Evolutionary conservation across 1,140 invertebrate species (phyloP), one percentile per base, ranked within the genome.

Genomic region (Rhizoglyphus robini): DNA sequence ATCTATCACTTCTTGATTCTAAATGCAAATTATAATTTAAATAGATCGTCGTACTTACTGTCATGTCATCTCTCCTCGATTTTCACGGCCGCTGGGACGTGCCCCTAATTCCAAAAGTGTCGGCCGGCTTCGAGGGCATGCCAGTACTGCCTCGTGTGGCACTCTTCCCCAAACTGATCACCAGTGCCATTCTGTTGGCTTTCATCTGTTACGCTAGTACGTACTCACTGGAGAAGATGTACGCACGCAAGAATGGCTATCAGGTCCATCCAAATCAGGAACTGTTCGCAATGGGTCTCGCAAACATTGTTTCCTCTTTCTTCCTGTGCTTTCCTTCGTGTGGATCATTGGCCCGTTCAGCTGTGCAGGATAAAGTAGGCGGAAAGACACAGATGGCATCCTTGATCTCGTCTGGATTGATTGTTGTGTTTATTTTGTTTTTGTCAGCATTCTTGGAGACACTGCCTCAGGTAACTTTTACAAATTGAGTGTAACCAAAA

Each of bases 181-280:
- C 82, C 0, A 84, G 87, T 72, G 62, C 32, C 23, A 18, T 69
- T 13, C 29, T 62, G 3, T 20, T 69, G 15, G 46, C 88, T 1
- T 84, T 96, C 74, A 88, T 96, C 0, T 86, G 87, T 0, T 96
- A 91, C 75, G 88, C 88, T 0, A 84, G 95, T 36, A 84, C 88
- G 3, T 88, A 96, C 77, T 96, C 92, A 1, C 88, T 96, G 88
- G 88, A 86, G 0, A 80, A 94, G 65, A 90, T 94, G 54, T 88
- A 95, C 74, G 88, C 91, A 1, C 82, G 85, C 69, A 93, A 90
- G 75, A 79, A 87, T 63, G 84, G 86, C 68, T 96, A 96, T 72
- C 83, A 88, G 69, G 81, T 97, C 1, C 82, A 90, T 69, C 80
- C 88, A 0, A 96, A 94, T 76, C 93, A 96, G 76, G 92, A 92